Evolutionary conservation across 2,888 invertebrate genomes (phyloP).

Genomic region (Antheraea yamamai): DNA sequence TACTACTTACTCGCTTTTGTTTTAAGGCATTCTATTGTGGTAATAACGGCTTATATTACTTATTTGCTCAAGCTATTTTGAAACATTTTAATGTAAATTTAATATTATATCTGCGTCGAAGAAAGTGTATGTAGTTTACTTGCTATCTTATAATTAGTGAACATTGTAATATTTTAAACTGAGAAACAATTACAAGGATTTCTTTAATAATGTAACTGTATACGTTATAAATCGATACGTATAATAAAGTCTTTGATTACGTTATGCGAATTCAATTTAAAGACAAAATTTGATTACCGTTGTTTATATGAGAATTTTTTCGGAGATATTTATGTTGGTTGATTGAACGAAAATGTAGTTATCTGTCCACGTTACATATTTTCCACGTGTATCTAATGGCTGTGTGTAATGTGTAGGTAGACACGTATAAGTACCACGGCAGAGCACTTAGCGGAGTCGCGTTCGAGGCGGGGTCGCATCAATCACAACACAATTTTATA

Average conservation of each 20-base stretch:
- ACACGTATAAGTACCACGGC: constrained; percentile 62
- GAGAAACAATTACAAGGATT: too few relatives aligned
- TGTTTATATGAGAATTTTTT: background rate
- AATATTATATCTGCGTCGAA: too few relatives aligned
- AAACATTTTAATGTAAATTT: background rate
- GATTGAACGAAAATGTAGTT: constrained; percentile 23
- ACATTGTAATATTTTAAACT: too few relatives aligned
- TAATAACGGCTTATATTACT: background rate
- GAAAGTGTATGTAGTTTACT: too few relatives aligned
- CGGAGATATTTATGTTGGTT: background rate
- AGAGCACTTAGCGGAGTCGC: constrained; percentile 76
- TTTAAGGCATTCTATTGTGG: background rate
- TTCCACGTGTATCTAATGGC: constrained; percentile 45
- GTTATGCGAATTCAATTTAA: background rate
- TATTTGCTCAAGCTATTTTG: background rate
- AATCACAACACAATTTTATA: constrained; percentile 82
- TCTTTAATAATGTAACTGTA: too few relatives aligned
- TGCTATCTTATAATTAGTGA: too few relatives aligned
- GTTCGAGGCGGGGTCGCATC: constrained; percentile 75
- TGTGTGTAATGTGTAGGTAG: constrained; percentile 42
- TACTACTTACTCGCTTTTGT: constrained; percentile 12
- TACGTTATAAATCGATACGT: background rate
- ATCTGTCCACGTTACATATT: constrained; percentile 23
- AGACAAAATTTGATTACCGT: background rate
- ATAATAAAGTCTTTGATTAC: background rate